Conservation (phyloP, 2,888 invertebrate genomes). For the Hydriomena furcata region DNA sequence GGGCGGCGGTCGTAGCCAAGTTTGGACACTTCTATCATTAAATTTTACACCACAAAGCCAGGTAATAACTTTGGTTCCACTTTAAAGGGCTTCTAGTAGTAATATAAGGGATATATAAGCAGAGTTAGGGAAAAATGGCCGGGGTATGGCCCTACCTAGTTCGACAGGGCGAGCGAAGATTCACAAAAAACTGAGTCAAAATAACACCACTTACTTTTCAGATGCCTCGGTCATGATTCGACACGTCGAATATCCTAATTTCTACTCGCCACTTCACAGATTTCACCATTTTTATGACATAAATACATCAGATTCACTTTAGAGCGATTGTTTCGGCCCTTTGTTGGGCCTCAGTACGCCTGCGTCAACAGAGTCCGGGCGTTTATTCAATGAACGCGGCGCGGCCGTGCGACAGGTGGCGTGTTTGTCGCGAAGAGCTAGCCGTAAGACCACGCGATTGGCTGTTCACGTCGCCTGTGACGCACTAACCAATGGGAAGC, state of each 20-base stretch:
- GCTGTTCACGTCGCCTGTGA: constrained; percentile 38
- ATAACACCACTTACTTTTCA: constrained; percentile 90
- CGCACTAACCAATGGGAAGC: constrained; percentile 58
- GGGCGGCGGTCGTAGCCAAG: constrained; percentile 70
- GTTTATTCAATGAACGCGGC: constrained; percentile 77
- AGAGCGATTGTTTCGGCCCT: constrained; percentile 80
- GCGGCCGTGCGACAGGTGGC: constrained; percentile 76
- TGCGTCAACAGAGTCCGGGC: constrained; percentile 78
- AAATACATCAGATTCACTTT: constrained; percentile 87
- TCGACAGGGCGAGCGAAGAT: constrained; percentile 59
- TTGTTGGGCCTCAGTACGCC: constrained; percentile 81
- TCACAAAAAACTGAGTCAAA: constrained; percentile 62
- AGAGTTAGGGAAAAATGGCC: constrained; percentile 76
- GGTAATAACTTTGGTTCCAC: constrained; percentile 1
- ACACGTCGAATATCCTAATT: constrained; percentile 92
- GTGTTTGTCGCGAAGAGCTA: constrained; percentile 63
- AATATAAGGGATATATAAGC: constrained; percentile 35
- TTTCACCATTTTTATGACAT: constrained; percentile 93
- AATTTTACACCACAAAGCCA: constrained; percentile 20
- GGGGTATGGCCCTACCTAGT: constrained; percentile 75
- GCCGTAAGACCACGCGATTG: constrained; percentile 50
- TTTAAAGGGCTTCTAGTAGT: neutral
- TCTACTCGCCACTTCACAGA: constrained; percentile 91
- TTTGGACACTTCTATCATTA: constrained; percentile 40
- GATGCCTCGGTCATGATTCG: constrained; percentile 96